Conservation (phyloP, 2,888 invertebrate genomes). For the Steinernema hermaphroditum region DNA sequence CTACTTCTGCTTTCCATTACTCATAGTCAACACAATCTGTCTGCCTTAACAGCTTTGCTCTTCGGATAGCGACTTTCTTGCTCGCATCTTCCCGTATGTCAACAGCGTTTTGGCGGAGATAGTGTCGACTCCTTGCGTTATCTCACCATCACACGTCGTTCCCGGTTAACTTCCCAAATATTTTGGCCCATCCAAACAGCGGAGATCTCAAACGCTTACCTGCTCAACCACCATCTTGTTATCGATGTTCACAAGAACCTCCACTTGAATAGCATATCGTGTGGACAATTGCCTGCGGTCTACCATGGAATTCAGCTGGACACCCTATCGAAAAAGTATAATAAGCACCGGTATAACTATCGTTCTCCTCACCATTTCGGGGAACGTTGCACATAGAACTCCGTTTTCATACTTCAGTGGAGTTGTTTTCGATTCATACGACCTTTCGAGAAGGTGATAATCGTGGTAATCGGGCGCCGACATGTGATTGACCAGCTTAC, state of each 20-base stretch:
- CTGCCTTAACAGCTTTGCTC: too few relatives aligned
- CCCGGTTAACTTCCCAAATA: neutral
- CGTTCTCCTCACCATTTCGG: slow-evolving; percentile 48
- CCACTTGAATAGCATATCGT: slow-evolving; percentile 52
- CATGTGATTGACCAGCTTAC: slow-evolving; percentile 48
- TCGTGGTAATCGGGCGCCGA: slow-evolving; percentile 36
- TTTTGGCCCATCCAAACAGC: neutral
- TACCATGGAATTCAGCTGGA: slow-evolving; percentile 54
- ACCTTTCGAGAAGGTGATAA: slow-evolving; percentile 2
- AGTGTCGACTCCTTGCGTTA: slow-evolving; percentile 21
- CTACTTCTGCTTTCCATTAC: too few relatives aligned
- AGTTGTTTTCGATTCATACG: slow-evolving; percentile 40
- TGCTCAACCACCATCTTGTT: slow-evolving; percentile 46
- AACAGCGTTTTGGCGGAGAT: slow-evolving; percentile 19
- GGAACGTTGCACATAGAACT: slow-evolving; percentile 54
- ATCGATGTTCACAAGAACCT: slow-evolving; percentile 50
- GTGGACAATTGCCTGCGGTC: slow-evolving; percentile 53
- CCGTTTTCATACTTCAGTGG: slow-evolving; percentile 52
- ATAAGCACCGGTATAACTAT: neutral
- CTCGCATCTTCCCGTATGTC: slow-evolving; percentile 21
- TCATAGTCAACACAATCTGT: too few relatives aligned
- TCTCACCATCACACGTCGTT: slow-evolving; percentile 1
- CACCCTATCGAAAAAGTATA: slow-evolving; percentile 42
- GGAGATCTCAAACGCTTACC: slow-evolving; percentile 36
- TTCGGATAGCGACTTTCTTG: neutral